phyloP scores from a whole-genome alignment of 1,140 invertebrate species.

The Drosophila chauvacae region DNA sequence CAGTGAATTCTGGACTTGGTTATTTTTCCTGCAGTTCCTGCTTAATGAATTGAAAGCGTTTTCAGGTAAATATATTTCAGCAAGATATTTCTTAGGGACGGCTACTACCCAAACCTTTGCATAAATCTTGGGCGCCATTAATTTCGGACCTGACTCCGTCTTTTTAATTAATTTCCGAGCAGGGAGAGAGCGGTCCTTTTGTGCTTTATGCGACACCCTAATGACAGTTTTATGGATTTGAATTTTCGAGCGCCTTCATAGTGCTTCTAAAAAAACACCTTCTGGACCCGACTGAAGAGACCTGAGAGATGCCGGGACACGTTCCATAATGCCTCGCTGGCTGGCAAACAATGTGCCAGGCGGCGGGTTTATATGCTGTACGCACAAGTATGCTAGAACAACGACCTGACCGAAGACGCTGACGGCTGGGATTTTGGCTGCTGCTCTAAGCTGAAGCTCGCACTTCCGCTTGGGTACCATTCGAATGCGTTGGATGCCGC shows the following conservation, averaged over 20 bases:
- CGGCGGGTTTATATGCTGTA: constrained; percentile 8
- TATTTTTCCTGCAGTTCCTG: constrained; percentile 21
- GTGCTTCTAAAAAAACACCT: constrained; percentile 23
- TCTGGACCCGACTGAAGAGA: neutral
- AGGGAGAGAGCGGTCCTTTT: constrained; percentile 42
- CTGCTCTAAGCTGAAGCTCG: constrained; percentile 19
- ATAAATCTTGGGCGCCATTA: constrained; percentile 65
- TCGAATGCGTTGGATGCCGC: constrained; percentile 47
- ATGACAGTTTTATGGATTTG: constrained; percentile 65
- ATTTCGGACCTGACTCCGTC: constrained; percentile 44
- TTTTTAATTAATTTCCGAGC: constrained; percentile 68
- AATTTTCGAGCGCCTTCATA: constrained; percentile 40
- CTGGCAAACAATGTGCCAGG: constrained; percentile 22
- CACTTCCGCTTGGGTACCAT: constrained; percentile 65
- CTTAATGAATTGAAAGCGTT: constrained; percentile 36
- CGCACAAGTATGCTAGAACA: constrained; percentile 15
- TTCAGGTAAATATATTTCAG: constrained; percentile 20
- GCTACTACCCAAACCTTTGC: constrained; percentile 26
- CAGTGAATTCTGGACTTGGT: constrained; percentile 13
- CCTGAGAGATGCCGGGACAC: constrained; percentile 36
- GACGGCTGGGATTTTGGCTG: constrained; percentile 28
- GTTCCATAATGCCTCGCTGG: constrained; percentile 32
- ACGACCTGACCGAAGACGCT: constrained; percentile 18
- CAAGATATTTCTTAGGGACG: constrained; percentile 7
- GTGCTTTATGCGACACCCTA: constrained; percentile 54